Base-by-base conservation (phyloP, 2,888 invertebrate genomes). In the Xestia sexstrigata region DNA sequence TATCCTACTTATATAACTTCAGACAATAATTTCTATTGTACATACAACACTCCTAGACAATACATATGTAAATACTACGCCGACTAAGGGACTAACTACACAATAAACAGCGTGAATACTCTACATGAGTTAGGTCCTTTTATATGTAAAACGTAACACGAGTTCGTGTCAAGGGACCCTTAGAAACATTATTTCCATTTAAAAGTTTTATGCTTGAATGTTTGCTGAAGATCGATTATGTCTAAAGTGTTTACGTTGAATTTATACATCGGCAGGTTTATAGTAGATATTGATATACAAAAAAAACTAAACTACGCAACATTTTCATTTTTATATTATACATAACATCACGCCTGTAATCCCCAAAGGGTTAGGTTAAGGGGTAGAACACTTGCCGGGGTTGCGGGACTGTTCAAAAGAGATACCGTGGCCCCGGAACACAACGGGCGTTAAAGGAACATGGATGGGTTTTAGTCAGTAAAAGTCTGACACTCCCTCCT, bases 161-260 rank as follows among this genome's bases (percentile, higher is more conserved):
- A 84, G 84, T 83, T 85, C 88, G 85, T 87, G 85, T 79, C 88
- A 79, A 86, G 85, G 77, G 81, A 80, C 83, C 52, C 75, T 86
- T 83, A 83, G 71, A 71, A 65, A 84, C 76, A 87, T 79, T 66
- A 87, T 76, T 83, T 82, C 42, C 75, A 86, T 88, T 84, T 82
- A 75, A 81, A 87, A 80, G 63, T 77, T 84, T 69, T 55, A 71
- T 74, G 72, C 65, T 73, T 68, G 49, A 39, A 76, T 81, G 76
- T 83, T 77, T 68, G 47, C 66, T 71, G 60, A 65, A 78, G 63
- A 80, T 87, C 78, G 84, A 87, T 81, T 76, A 66, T 77, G 65
- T 78, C 35, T 58, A 15, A 76, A 65, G 20, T 63, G 49, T 78
- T 68, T 80, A 60, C 58, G 63, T 71, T 13, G 63, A 79, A 65